Evolutionary conservation across 2,113 vertebrate species (phyloP).

Genomic region (Brachypteracias leptosomus): DNA sequence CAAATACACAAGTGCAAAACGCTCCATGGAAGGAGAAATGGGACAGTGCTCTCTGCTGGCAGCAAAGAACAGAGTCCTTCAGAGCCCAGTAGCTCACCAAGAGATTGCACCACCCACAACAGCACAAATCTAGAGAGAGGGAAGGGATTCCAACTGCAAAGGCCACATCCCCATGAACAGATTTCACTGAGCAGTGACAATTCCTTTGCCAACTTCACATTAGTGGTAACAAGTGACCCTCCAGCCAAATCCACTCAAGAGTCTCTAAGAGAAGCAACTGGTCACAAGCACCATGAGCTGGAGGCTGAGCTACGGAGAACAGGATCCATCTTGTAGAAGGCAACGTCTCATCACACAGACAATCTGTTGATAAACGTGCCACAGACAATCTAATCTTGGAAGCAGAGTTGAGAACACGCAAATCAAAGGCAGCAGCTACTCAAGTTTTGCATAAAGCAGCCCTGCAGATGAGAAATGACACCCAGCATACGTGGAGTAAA

Average conservation of each 20-base stretch:
- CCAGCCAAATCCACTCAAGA: background rate
- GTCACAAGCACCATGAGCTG: background rate
- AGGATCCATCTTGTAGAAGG: background rate
- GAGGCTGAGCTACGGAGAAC: background rate
- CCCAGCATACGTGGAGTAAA: background rate
- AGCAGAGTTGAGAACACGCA: background rate
- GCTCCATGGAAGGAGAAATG: background rate
- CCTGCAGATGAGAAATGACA: conserved; percentile 15
- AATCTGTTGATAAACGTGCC: background rate
- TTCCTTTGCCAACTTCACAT: background rate
- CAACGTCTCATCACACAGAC: background rate
- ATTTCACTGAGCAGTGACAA: background rate
- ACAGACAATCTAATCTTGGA: conserved; percentile 4
- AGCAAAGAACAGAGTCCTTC: background rate
- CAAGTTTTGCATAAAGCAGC: background rate
- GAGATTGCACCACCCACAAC: background rate
- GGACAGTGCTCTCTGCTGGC: background rate
- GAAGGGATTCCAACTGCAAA: background rate
- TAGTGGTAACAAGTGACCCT: background rate
- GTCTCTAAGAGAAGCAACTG: background rate
- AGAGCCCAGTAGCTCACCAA: background rate
- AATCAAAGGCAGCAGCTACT: background rate
- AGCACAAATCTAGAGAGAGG: background rate
- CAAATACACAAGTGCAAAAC: background rate
- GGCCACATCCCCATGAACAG: background rate